These are phyloP conservation scores for Lagocephalus sceleratus DNA, from an alignment of 2,797 vertebrate genomes.

Conservation along the genomic window DNA sequence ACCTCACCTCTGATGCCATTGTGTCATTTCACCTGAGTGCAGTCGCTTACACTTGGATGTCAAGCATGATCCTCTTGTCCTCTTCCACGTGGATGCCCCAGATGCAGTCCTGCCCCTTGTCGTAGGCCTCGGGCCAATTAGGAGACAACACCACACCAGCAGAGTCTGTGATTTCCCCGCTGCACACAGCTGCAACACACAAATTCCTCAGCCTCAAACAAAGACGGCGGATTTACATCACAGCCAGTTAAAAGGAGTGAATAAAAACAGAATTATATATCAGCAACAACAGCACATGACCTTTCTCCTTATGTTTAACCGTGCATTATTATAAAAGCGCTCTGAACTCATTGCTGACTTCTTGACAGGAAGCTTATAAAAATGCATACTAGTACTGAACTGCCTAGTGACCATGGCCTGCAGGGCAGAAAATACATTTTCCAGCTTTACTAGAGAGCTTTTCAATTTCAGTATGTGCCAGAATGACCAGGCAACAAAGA, in stretches of 20 bases:
- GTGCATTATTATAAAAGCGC: constrained; percentile 11
- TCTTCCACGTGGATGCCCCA: constrained; percentile 97
- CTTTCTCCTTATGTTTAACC: not conserved
- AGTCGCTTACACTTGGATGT: constrained; percentile 88
- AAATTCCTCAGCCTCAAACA: constrained; percentile 31
- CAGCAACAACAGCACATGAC: too few relatives aligned
- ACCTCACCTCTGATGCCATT: constrained; percentile 29
- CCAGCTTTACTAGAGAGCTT: constrained; percentile 51
- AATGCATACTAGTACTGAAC: constrained; percentile 35
- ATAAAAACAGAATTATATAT: not conserved
- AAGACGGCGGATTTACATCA: not conserved
- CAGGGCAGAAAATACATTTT: constrained; percentile 54
- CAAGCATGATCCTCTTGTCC: constrained; percentile 94
- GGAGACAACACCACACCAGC: constrained; percentile 93
- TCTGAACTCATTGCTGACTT: constrained; percentile 29
- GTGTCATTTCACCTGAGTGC: constrained; percentile 46
- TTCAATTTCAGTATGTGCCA: constrained; percentile 55
- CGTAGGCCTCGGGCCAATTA: constrained; percentile 96
- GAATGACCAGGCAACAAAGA: constrained; percentile 47
- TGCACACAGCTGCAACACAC: constrained; percentile 86
- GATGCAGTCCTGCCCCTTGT: constrained; percentile 98
- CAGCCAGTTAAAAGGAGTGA: not conserved
- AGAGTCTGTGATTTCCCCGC: constrained; percentile 92
- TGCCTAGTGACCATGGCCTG: constrained; percentile 55
- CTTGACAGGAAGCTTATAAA: constrained; percentile 47